These are phyloP conservation scores for Nycticorax nycticorax DNA, from an alignment of 2,113 vertebrate species.

Conservation along the genomic window DNA sequence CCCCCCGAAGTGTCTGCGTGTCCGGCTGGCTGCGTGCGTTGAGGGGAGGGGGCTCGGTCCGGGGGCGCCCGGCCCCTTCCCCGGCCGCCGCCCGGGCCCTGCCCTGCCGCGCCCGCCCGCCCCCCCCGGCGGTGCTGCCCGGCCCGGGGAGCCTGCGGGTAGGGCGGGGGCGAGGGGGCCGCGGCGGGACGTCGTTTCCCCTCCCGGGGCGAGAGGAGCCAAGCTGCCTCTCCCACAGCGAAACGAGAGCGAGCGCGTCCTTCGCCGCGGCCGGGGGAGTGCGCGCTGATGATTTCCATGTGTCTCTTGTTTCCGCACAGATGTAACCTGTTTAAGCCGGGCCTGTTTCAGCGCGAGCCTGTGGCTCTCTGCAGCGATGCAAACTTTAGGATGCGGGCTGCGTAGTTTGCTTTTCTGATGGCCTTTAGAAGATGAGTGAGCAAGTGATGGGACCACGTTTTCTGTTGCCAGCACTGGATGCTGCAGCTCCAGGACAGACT, in stretches of 20 bases:
- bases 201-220: not conserved
- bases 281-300: not conserved
- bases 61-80: not conserved
- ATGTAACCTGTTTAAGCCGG: not conserved
- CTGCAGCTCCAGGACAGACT: not conserved
- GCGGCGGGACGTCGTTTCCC: fast-evolving
- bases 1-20: too few relatives aligned
- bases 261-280: not conserved
- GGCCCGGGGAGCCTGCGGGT: not conserved
- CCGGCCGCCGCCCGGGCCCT: not conserved
- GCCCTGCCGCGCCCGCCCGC: not conserved
- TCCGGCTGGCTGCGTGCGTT: too few relatives aligned
- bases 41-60: not conserved
- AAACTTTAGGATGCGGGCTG: not conserved
- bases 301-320: not conserved
- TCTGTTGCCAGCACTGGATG: not conserved
- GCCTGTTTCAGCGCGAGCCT: not conserved
- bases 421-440: not conserved
- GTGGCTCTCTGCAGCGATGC: not conserved
- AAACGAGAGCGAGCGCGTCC: not conserved
- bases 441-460: fast-evolving
- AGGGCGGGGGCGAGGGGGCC: too few relatives aligned
- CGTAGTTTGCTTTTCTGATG: not conserved
- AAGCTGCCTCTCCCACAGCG: fast-evolving
- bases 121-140: not conserved